Conservation (phyloP, 2,113 vertebrate species). For the Muscicapa adusta region DNA sequence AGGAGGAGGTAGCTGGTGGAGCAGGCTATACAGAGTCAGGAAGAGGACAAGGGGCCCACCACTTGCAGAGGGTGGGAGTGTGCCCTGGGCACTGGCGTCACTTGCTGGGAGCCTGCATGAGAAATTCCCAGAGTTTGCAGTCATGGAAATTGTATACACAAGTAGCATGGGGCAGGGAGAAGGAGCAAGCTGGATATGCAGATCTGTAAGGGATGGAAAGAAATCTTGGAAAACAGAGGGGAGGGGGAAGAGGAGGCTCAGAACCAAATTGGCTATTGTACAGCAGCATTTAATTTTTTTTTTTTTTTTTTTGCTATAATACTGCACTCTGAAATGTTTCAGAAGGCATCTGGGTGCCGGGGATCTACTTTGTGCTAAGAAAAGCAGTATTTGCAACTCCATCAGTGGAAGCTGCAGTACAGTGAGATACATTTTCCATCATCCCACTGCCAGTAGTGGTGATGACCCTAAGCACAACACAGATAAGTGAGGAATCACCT, state of each 20-base stretch:
- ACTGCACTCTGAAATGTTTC: background rate
- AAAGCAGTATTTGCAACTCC: background rate
- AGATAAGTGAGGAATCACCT: background rate
- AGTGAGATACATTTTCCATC: background rate
- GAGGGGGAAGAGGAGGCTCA: background rate
- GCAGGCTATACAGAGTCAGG: background rate
- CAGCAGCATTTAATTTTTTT: background rate
- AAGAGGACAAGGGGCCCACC: background rate
- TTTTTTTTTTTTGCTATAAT: background rate
- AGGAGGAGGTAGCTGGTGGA: background rate
- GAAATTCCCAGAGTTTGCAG: background rate
- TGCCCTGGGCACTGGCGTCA: slow-evolving; percentile 8
- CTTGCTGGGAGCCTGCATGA: background rate
- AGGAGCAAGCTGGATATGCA: background rate
- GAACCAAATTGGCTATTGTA: background rate
- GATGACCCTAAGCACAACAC: accelerated
- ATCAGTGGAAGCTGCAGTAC: background rate
- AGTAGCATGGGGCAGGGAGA: background rate
- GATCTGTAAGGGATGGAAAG: background rate
- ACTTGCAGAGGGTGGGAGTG: background rate
- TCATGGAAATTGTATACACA: background rate
- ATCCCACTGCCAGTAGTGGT: background rate
- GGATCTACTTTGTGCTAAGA: background rate
- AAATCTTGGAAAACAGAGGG: background rate
- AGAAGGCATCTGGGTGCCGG: background rate